Percentiles rank a stretch among this genome's conserved stretches.
These are phyloP conservation scores for Pangasius sanitwongsei DNA, from an alignment of 2,797 vertebrate species.

Conservation along the genomic window DNA sequence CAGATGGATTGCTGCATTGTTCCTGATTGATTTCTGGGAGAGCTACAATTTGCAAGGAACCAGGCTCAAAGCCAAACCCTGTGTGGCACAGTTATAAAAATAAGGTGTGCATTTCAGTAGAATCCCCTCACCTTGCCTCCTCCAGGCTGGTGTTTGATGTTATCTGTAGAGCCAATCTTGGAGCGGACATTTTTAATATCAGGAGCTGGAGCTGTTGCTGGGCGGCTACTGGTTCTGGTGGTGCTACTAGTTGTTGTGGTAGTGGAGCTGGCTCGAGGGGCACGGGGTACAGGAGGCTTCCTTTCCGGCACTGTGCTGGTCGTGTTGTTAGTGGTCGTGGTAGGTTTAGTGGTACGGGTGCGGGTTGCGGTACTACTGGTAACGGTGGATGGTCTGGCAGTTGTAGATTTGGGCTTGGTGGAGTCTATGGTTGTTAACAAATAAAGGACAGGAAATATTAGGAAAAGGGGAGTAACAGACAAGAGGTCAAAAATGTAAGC, in stretches of 20 bases:
- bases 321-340: slow-evolving; percentile 61
- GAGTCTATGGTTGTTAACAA: slow-evolving; percentile 9
- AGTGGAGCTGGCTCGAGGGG: slow-evolving; percentile 52
- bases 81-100: not conserved
- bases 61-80: not conserved
- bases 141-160: slow-evolving; percentile 95
- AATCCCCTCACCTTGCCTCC: slow-evolving; percentile 86
- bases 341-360: slow-evolving; percentile 62
- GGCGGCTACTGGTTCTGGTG: slow-evolving; percentile 63
- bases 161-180: slow-evolving; percentile 95
- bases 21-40: not conserved
- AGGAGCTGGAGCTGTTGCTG: slow-evolving; percentile 66
- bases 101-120: not conserved
- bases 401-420: slow-evolving; percentile 40
- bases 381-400: slow-evolving; percentile 55
- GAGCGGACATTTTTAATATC: slow-evolving; percentile 85
- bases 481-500: not conserved
- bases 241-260: slow-evolving; percentile 51
- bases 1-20: not conserved
- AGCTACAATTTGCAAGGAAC: not conserved
- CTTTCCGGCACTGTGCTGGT: slow-evolving; percentile 69
- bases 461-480: not conserved
- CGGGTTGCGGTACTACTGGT: slow-evolving; percentile 56
- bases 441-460: not conserved
- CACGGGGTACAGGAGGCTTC: slow-evolving; percentile 72